Conservation (phyloP, 1,140 invertebrate species). For the Ectropis grisescens region DNA sequence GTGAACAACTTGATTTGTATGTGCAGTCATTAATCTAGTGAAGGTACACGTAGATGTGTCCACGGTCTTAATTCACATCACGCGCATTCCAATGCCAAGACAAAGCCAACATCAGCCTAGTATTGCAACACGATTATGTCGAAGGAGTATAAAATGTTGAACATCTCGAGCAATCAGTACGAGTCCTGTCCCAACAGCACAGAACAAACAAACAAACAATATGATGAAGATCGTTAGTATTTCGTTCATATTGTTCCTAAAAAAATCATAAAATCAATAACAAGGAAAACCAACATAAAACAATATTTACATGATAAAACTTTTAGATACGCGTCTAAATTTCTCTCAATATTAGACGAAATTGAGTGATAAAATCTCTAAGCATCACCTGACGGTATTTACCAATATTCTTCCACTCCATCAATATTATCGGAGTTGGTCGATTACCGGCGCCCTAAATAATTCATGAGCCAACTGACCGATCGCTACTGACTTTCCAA, state of each 20-base stretch:
- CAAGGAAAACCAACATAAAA: background rate
- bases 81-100: conserved; percentile 50
- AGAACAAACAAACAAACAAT: conserved; percentile 35
- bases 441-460: no score
- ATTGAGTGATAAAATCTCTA: background rate
- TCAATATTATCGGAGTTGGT: no score
- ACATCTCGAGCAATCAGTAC: conserved; percentile 12
- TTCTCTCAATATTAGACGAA: background rate
- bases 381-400: no score
- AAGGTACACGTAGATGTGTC: conserved; percentile 2
- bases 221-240: conserved; percentile 60
- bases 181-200: conserved; percentile 29
- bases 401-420: no score
- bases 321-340: background rate
- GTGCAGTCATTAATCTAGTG: conserved; percentile 12
- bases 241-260: background rate
- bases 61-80: conserved; percentile 37
- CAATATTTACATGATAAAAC: background rate
- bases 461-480: background rate
- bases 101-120: conserved; percentile 16
- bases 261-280: background rate
- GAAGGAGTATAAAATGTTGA: conserved; percentile 35
- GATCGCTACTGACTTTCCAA: background rate
- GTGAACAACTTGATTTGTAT: background rate
- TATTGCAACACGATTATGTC: conserved; percentile 22